These are phyloP conservation scores for Pseudomugil gertrudae DNA, from an alignment of 2,797 vertebrate species.

Conservation along the genomic window DNA sequence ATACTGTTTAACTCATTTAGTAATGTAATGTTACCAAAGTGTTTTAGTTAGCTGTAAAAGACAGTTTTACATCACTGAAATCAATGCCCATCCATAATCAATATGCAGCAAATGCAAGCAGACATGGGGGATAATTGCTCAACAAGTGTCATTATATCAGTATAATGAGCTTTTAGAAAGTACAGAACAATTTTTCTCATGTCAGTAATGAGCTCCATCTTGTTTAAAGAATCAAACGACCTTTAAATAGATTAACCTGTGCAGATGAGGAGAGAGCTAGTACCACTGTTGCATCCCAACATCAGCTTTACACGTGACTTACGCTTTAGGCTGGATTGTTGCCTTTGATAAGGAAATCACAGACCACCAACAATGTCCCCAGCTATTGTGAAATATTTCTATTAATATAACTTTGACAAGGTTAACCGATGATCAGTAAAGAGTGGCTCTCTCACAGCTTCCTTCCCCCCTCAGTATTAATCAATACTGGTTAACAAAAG, in stretches of 20 bases:
- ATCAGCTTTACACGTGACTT: conserved; percentile 40
- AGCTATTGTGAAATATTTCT: conserved; percentile 14
- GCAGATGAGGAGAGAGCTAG: neutral
- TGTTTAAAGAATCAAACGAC: conserved; percentile 7
- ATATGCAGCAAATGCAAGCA: neutral
- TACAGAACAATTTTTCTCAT: neutral
- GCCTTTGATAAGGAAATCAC: conserved; percentile 51
- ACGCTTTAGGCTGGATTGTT: conserved; percentile 23
- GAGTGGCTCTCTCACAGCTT: conserved; percentile 41
- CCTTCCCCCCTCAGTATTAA: conserved; percentile 46
- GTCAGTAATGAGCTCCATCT: conserved; percentile 21
- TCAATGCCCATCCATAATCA: no score
- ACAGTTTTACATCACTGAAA: conserved; percentile 9
- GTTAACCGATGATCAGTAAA: conserved; percentile 71
- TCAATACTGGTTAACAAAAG: conserved; percentile 78
- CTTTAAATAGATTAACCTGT: conserved; percentile 4
- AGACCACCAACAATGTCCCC: conserved; percentile 27
- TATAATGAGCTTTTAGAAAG: conserved; percentile 2
- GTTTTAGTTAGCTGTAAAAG: conserved; percentile 21
- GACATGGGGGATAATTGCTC: conserved; percentile 6
- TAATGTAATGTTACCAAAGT: neutral
- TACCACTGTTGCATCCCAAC: neutral
- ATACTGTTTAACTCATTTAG: neutral
- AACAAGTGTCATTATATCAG: conserved; percentile 1
- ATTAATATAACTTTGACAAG: conserved; percentile 54